These are phyloP conservation scores for Microctenopoma steveboyesi DNA, from an alignment of 2,797 vertebrate genomes.

Conservation along the genomic window DNA sequence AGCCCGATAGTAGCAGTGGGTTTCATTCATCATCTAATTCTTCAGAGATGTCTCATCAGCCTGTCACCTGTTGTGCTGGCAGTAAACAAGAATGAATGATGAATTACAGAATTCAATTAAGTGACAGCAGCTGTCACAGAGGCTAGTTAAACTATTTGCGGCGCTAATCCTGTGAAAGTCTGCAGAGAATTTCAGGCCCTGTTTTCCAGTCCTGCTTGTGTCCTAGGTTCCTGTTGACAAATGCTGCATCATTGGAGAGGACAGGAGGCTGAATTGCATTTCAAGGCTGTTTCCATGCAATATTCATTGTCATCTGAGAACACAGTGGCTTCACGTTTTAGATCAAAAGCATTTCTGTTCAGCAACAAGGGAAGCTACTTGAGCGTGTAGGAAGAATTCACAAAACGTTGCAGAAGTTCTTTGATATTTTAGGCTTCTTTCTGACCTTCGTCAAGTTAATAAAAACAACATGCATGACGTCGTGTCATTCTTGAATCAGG, in stretches of 20 bases:
- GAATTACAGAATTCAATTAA: constrained; percentile 70
- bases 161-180: constrained; percentile 47
- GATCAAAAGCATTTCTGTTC: constrained; percentile 82
- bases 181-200: constrained; percentile 8
- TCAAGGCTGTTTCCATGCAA: constrained; percentile 79
- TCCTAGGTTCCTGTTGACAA: constrained; percentile 58
- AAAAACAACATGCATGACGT: constrained; percentile 23
- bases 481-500: constrained; percentile 43
- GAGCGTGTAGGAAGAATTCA: constrained; percentile 71
- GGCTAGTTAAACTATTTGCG: constrained; percentile 64
- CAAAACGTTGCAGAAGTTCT: constrained; percentile 64
- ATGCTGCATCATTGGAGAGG: constrained; percentile 57
- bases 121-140: constrained; percentile 64
- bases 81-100: constrained; percentile 69
- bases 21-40: constrained; percentile 70
- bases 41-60: constrained; percentile 57
- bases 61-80: constrained; percentile 65
- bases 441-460: constrained; percentile 50
- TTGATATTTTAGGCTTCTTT: constrained; percentile 74
- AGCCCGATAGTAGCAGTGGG: constrained; percentile 38
- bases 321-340: constrained; percentile 75
- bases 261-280: constrained; percentile 63
- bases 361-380: constrained; percentile 75
- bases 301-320: constrained; percentile 81
- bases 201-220: constrained; percentile 21